Percentiles rank a stretch among this genome's conserved stretches.
phyloP scores from a whole-genome alignment of 1,140 invertebrate genomes.

The Eueides isabella region DNA sequence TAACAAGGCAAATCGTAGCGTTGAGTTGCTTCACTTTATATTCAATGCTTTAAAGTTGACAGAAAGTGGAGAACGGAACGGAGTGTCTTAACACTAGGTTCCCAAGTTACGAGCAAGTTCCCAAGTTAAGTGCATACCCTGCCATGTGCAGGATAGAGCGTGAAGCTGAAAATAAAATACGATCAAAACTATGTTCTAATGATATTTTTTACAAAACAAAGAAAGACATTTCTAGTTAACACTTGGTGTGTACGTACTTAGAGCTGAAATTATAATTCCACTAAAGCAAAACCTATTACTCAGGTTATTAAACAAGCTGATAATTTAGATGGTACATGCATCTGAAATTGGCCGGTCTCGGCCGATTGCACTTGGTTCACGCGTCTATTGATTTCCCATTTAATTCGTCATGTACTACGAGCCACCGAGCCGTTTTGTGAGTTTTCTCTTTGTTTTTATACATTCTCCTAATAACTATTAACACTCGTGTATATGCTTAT shows the following conservation, averaged over 20 bases:
- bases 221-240: neutral
- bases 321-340: slow-evolving; percentile 73
- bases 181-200: neutral
- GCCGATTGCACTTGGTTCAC: slow-evolving; percentile 60
- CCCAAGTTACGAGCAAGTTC: no score
- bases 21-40: neutral
- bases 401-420: slow-evolving; percentile 55
- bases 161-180: neutral
- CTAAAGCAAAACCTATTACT: slow-evolving; percentile 1
- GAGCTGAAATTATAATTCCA: neutral
- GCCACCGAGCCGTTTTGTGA: slow-evolving; percentile 59
- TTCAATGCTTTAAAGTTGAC: neutral
- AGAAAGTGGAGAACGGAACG: neutral
- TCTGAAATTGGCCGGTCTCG: slow-evolving; percentile 69
- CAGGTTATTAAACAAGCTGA: slow-evolving; percentile 71
- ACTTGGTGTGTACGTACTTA: neutral
- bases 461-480: neutral
- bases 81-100: neutral
- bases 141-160: neutral
- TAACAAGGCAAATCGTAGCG: neutral
- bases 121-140: neutral
- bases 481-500: no score
- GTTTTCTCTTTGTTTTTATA: slow-evolving; percentile 36
- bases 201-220: neutral
- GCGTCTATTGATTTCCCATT: slow-evolving; percentile 61